Conservation (phyloP, 2,888 invertebrate species). For the Leptura quadrifasciata region DNA sequence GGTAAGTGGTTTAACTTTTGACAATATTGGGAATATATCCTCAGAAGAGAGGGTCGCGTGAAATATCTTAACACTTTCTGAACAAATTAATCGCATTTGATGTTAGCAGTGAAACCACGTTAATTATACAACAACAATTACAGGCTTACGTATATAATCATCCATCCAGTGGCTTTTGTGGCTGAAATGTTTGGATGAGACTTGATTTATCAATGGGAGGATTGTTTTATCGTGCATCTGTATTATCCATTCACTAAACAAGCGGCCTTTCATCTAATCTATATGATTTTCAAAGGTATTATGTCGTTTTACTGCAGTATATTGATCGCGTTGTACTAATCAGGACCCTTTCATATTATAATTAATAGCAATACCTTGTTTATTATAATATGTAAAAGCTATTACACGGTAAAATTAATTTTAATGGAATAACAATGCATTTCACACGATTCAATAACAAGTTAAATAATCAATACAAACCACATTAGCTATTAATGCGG, state of each 20-base stretch:
- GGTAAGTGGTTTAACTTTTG: not conserved
- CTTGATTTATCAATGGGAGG: slow-evolving; percentile 31
- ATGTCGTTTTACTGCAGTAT: slow-evolving; percentile 31
- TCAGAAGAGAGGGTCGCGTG: not conserved
- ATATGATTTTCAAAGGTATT: slow-evolving; percentile 34
- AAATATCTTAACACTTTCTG: slow-evolving; percentile 1
- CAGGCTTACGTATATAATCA: slow-evolving; percentile 28
- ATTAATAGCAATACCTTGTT: slow-evolving; percentile 2
- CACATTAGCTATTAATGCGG: not conserved
- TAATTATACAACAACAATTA: slow-evolving; percentile 35
- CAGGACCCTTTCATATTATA: slow-evolving; percentile 25
- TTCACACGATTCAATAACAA: not conserved
- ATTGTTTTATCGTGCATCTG: slow-evolving; percentile 30
- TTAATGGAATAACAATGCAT: not conserved
- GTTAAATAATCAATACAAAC: not conserved
- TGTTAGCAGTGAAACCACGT: slow-evolving; percentile 19
- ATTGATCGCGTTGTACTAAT: slow-evolving; percentile 24
- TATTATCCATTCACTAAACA: slow-evolving; percentile 30
- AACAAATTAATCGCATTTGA: slow-evolving; percentile 35
- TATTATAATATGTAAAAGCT: not conserved
- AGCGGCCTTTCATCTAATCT: slow-evolving; percentile 26
- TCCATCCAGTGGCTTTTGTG: slow-evolving; percentile 29
- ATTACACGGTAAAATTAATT: slow-evolving; percentile 9
- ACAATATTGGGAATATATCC: not conserved
- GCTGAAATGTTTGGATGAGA: slow-evolving; percentile 37